Percentiles rank a stretch among this genome's conserved stretches.
phyloP scores from a whole-genome alignment of 1,140 invertebrate species.

The Zaprionus ornatus region DNA sequence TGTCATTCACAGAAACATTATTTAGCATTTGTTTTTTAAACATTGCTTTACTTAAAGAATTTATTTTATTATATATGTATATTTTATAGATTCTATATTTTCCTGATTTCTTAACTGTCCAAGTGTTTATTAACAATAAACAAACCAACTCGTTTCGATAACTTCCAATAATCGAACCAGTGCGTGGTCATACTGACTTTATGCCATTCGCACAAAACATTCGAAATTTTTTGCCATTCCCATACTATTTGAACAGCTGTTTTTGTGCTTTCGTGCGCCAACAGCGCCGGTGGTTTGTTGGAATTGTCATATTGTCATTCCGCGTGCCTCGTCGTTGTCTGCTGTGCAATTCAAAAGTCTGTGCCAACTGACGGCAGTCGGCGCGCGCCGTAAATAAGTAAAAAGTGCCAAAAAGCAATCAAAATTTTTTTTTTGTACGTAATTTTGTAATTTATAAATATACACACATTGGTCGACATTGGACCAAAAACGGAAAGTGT shows the following conservation, averaged over 20 bases:
- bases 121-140: background rate
- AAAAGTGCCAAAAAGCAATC: constrained; percentile 43
- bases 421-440: constrained; percentile 16
- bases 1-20: constrained; percentile 44
- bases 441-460: constrained; percentile 45
- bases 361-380: constrained; percentile 26
- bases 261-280: constrained; percentile 22
- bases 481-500: constrained; percentile 23
- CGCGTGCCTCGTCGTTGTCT: constrained; percentile 43
- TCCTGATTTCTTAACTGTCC: background rate
- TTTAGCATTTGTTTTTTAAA: background rate
- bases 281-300: constrained; percentile 11
- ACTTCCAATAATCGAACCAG: background rate
- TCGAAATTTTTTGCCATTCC: constrained; percentile 19
- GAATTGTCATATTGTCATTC: constrained; percentile 36
- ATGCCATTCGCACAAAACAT: constrained; percentile 18
- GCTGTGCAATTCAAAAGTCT: constrained; percentile 40
- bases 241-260: constrained; percentile 26
- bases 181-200: constrained; percentile 18
- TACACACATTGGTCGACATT: constrained; percentile 40
- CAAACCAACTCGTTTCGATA: background rate
- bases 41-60: background rate
- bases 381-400: constrained; percentile 24
- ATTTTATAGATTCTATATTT: background rate
- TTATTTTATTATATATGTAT: background rate